These are phyloP conservation scores for Pecten maximus DNA, from an alignment of 2,888 invertebrate species.

Conservation along the genomic window DNA sequence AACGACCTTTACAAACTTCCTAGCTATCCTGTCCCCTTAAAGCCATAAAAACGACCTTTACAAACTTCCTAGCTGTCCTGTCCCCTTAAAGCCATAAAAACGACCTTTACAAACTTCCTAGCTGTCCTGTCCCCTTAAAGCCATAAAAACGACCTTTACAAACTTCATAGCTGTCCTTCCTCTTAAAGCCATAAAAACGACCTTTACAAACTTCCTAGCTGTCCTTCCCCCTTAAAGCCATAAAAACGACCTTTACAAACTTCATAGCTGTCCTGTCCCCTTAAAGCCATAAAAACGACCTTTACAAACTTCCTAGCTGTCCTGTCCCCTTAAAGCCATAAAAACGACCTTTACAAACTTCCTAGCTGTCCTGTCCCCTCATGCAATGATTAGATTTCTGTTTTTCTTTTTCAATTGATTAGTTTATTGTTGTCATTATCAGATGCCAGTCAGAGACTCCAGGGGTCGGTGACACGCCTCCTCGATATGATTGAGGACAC, in stretches of 20 bases:
- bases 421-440: constrained; percentile 35
- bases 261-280: neutral
- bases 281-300: too few species aligned
- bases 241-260: too few species aligned
- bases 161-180: neutral
- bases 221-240: neutral
- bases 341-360: too few species aligned
- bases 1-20: too few species aligned
- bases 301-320: neutral
- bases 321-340: too few species aligned
- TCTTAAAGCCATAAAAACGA: too few species aligned
- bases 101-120: too few species aligned
- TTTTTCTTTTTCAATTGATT: neutral
- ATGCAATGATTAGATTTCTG: too few species aligned
- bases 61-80: neutral
- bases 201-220: neutral
- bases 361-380: neutral
- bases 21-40: neutral
- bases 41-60: too few species aligned
- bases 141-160: too few species aligned
- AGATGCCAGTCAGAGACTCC: constrained; percentile 77
- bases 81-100: too few species aligned
- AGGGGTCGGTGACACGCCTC: constrained; percentile 74
- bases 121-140: neutral
- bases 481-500: constrained; percentile 78